phyloP scores from a whole-genome alignment of 2,113 vertebrate genomes.

The Oreochromis aureus region DNA sequence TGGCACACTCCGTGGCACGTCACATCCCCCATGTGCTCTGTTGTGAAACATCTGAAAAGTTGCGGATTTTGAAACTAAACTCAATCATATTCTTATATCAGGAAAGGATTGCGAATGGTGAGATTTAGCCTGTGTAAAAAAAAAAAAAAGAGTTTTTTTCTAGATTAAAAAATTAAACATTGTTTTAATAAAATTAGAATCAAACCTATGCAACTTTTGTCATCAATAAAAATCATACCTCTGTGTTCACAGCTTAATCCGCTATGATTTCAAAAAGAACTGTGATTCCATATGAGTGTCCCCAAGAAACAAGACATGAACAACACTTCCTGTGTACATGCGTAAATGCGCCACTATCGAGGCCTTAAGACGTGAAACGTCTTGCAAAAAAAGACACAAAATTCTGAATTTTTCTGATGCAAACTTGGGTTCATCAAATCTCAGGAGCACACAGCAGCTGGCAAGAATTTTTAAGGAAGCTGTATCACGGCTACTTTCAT shows the following conservation, averaged over 20 bases:
- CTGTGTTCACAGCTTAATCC: not conserved
- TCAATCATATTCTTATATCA: not conserved
- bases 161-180: not conserved
- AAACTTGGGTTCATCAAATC: not conserved
- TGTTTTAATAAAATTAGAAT: not conserved
- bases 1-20: not conserved
- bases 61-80: not conserved
- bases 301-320: not conserved
- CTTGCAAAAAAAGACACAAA: not conserved
- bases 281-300: not conserved
- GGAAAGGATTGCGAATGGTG: not conserved
- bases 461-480: not conserved
- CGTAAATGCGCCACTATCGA: not conserved
- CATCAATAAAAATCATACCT: not conserved
- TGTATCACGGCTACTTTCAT: not conserved
- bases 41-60: not conserved
- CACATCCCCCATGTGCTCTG: not conserved
- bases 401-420: not conserved
- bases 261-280: not conserved
- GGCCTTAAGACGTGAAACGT: rapidly evolving
- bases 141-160: not conserved
- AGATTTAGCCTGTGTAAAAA: not conserved
- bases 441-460: not conserved
- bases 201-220: not conserved
- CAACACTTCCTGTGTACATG: not conserved